These are phyloP conservation scores for Globodera rostochiensis DNA, from an alignment of 1,140 invertebrate species.

Conservation along the genomic window DNA sequence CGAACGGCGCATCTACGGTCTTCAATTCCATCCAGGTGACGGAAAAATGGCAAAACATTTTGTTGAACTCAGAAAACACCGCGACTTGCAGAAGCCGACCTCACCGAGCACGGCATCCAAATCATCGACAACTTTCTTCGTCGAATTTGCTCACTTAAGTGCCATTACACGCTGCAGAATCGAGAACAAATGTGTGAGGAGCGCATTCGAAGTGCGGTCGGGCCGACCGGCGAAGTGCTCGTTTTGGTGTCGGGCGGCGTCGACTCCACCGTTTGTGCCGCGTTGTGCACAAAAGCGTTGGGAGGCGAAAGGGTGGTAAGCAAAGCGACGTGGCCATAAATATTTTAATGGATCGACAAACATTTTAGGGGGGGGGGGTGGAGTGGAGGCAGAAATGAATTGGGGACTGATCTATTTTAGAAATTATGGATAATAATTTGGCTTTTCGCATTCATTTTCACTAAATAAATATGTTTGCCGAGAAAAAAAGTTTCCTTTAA, in stretches of 20 bases:
- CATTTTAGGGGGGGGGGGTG: too few relatives aligned
- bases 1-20: constrained; percentile 85
- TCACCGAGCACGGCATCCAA: constrained; percentile 84
- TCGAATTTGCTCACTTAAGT: constrained; percentile 82
- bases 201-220: constrained; percentile 86
- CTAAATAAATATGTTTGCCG: too few relatives aligned
- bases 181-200: constrained; percentile 88
- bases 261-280: constrained; percentile 96
- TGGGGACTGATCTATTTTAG: too few relatives aligned
- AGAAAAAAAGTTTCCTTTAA: too few relatives aligned
- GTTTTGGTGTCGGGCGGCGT: constrained; percentile 78
- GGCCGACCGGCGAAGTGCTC: constrained; percentile 88
- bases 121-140: constrained; percentile 95
- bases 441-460: too few relatives aligned
- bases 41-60: constrained; percentile 59
- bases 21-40: constrained; percentile 87
- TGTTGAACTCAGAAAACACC: constrained; percentile 65
- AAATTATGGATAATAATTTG: too few relatives aligned
- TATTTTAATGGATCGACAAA: too few relatives aligned
- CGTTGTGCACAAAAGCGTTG: constrained; percentile 86
- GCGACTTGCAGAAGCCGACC: constrained; percentile 74
- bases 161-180: constrained; percentile 83
- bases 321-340: too few relatives aligned
- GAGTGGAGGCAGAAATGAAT: too few relatives aligned
- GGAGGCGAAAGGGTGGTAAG: constrained; percentile 79